Conservation (phyloP, 2,797 vertebrate species). For the Oophaga sylvatica region DNA sequence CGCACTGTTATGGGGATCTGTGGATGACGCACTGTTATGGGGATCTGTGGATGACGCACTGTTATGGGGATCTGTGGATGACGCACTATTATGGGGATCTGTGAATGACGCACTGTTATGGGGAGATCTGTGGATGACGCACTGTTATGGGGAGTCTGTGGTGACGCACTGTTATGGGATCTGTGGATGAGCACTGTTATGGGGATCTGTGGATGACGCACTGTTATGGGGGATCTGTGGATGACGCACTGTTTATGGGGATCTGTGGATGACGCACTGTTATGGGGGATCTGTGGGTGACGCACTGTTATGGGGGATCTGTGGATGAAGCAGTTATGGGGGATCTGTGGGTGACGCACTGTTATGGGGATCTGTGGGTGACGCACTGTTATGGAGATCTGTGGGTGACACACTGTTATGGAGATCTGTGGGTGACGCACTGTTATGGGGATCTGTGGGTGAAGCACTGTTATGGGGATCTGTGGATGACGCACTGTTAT, state of each 20-base stretch:
- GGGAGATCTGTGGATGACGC: no score
- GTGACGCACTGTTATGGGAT: no score
- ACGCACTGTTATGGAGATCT: background rate
- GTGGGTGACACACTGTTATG: no score
- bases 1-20: no score
- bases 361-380: background rate
- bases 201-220: background rate
- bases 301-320: background rate
- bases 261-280: no score
- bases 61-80: no score
- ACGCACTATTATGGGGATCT: background rate
- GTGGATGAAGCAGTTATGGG: no score
- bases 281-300: no score
- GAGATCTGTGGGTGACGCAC: no score
- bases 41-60: background rate
- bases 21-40: background rate
- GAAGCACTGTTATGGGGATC: no score
- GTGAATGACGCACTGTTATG: no score
- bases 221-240: no score
- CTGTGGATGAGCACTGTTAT: background rate
- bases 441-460: background rate
- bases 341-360: background rate
- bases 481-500: background rate
- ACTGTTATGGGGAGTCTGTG: background rate
- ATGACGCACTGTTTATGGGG: background rate